phyloP scores from a whole-genome alignment of 2,888 invertebrate species.

The Nephrotoma flavescens region DNA sequence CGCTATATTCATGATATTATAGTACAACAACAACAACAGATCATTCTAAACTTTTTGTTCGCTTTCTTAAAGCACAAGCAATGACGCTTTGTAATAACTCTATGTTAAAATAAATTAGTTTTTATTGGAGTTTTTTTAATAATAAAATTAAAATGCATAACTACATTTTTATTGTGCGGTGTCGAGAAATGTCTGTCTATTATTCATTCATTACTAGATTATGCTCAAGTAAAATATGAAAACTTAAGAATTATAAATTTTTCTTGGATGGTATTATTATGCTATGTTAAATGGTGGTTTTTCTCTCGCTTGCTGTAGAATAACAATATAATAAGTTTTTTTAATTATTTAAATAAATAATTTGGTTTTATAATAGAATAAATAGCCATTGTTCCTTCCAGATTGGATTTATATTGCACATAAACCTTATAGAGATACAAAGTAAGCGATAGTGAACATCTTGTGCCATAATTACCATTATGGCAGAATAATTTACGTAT shows the following conservation, averaged over 20 bases:
- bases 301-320: not conserved
- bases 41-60: not conserved
- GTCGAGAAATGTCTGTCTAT: not conserved
- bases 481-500: not conserved
- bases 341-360: not conserved
- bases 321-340: not conserved
- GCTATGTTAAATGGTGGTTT: not conserved
- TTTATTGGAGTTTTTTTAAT: not conserved
- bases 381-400: not conserved
- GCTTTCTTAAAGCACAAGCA: not conserved
- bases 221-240: not conserved
- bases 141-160: not conserved
- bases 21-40: not conserved
- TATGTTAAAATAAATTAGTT: not conserved
- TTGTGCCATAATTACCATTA: not conserved
- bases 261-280: not conserved
- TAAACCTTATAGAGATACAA: not conserved
- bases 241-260: not conserved
- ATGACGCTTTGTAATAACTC: not conserved
- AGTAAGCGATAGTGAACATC: not conserved
- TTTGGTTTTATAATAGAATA: not conserved
- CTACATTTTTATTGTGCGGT: not conserved
- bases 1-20: not conserved
- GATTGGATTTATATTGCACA: not conserved
- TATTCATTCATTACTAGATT: not conserved